phyloP scores from a whole-genome alignment of 2,888 invertebrate genomes.

The Leucophenga maculata region DNA sequence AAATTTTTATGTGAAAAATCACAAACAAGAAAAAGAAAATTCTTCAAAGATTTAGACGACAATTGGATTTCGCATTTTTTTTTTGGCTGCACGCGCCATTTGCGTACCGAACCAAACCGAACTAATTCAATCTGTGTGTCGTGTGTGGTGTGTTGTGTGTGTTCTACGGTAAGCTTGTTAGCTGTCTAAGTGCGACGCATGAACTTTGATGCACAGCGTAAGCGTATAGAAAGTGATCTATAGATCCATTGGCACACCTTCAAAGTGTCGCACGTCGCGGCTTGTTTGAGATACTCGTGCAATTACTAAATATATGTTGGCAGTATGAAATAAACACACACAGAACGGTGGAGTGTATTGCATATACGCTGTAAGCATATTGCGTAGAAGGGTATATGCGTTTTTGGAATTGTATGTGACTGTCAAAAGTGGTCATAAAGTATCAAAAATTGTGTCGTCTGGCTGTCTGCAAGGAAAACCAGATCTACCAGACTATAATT shows the following conservation, averaged over 20 bases:
- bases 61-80: not conserved
- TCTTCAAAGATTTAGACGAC: not conserved
- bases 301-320: no score
- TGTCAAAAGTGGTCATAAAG: no score
- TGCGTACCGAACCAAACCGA: constrained; percentile 22
- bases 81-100: constrained; percentile 28
- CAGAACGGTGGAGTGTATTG: no score
- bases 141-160: not conserved
- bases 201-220: no score
- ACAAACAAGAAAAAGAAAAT: not conserved
- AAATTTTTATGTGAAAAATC: not conserved
- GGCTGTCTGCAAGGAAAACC: no score
- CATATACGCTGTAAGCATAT: no score
- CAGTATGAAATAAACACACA: no score
- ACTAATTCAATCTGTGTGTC: not conserved
- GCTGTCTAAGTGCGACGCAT: not conserved
- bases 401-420: no score
- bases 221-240: not conserved
- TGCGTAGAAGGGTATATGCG: no score
- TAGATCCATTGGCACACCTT: constrained; percentile 8
- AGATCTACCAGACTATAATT: no score
- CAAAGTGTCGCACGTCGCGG: constrained; percentile 8
- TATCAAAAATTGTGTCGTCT: no score
- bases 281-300: not conserved
- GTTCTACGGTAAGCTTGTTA: not conserved